Conservation (phyloP, 2,797 vertebrate genomes). For the Perodicticus potto region DNA sequence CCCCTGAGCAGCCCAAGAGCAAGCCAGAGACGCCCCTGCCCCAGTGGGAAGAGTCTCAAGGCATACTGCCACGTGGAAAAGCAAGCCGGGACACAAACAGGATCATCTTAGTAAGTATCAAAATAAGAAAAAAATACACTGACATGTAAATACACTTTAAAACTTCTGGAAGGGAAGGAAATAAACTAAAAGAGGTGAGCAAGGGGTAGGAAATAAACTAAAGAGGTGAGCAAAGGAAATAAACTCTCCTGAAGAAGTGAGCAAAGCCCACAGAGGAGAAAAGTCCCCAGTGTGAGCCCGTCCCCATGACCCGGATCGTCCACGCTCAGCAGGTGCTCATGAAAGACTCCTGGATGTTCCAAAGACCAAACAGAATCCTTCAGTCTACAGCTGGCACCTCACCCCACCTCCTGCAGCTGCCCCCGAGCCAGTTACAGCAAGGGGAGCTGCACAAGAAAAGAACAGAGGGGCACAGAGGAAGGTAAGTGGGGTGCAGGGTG, state of each 20-base stretch:
- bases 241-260: neutral
- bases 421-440: neutral
- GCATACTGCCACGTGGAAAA: neutral
- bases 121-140: neutral
- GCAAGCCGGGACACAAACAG: neutral
- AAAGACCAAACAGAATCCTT: neutral
- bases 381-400: fast-evolving
- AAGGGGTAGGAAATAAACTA: neutral
- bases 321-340: neutral
- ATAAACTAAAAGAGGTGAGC: neutral
- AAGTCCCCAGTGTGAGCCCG: neutral
- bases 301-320: neutral
- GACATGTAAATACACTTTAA: neutral
- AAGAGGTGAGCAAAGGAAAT: too few relatives aligned
- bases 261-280: neutral
- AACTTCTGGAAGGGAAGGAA: too few relatives aligned
- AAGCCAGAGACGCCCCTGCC: neutral
- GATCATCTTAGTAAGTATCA: neutral
- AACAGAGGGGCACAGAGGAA: neutral
- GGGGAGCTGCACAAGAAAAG: neutral
- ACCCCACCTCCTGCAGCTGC: too few relatives aligned
- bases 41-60: neutral
- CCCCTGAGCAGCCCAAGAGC: neutral
- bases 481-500: neutral
- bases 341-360: neutral